These are phyloP conservation scores for Pycnonotus jocosus DNA, from an alignment of 2,113 vertebrate species.

Conservation along the genomic window DNA sequence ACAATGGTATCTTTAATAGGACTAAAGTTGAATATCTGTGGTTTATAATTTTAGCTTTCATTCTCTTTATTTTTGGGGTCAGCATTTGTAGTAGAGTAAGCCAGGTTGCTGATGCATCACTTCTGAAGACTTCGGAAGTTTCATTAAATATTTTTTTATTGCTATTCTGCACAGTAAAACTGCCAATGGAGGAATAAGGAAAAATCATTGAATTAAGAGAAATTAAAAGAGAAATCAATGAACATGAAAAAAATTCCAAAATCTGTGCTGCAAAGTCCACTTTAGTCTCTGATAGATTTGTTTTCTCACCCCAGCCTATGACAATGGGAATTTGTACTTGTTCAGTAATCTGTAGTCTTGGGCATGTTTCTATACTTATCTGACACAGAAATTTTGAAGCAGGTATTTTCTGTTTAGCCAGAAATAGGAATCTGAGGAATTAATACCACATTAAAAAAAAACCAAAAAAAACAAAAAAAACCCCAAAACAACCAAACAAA, in stretches of 20 bases:
- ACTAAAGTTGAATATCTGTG: background rate
- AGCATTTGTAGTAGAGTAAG: background rate
- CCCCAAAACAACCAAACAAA: background rate
- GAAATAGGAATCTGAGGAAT: background rate
- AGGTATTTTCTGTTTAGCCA: background rate
- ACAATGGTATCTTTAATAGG: background rate
- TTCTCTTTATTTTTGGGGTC: background rate
- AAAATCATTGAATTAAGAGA: background rate
- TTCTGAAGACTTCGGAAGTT: background rate
- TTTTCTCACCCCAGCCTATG: background rate
- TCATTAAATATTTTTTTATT: background rate
- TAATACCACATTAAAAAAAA: background rate
- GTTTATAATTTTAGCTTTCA: background rate
- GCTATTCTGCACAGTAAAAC: background rate
- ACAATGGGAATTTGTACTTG: background rate
- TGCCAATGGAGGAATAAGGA: background rate
- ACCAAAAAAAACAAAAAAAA: too few relatives aligned
- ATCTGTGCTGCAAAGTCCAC: background rate
- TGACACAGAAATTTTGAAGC: background rate
- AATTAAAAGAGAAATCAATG: background rate
- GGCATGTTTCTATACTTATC: background rate
- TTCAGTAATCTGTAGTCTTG: background rate
- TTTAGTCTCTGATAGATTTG: background rate
- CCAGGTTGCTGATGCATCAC: background rate
- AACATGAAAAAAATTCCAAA: background rate